phyloP scores from a whole-genome alignment of 2,113 vertebrate genomes.

The Dasyprocta punctata region DNA sequence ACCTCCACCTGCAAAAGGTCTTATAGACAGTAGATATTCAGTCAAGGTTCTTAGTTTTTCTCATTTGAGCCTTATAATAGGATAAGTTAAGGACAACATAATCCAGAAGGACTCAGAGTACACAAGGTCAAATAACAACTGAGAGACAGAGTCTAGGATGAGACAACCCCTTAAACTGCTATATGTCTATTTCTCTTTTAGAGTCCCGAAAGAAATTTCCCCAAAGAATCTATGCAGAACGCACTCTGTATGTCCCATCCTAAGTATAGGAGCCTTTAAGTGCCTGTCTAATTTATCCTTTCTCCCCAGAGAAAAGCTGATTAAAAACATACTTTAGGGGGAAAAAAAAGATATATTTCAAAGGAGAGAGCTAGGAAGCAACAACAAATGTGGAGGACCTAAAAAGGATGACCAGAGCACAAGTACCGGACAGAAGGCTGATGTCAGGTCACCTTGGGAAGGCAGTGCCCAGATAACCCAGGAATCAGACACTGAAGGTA shows the following conservation, averaged over 20 bases:
- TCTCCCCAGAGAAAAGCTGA: constrained; percentile 39
- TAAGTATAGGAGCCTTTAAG: not conserved
- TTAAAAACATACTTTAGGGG: constrained; percentile 37
- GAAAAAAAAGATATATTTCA: not conserved
- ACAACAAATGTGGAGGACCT: not conserved
- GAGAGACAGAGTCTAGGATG: not conserved
- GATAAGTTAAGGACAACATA: constrained; percentile 21
- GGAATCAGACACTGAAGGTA: constrained; percentile 16
- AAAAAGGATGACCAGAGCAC: not conserved
- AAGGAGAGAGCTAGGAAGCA: constrained; percentile 8
- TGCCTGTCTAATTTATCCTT: constrained; percentile 18
- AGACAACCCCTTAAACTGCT: not conserved
- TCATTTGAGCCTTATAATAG: not conserved
- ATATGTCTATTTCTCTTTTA: not conserved
- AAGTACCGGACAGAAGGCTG: not conserved
- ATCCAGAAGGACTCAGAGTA: not conserved
- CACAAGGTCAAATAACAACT: constrained; percentile 45
- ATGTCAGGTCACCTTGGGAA: not conserved
- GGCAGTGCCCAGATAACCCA: not conserved
- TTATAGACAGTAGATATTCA: not conserved
- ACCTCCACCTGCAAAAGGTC: constrained; percentile 13
- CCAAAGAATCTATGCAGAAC: constrained; percentile 7
- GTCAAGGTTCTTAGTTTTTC: not conserved
- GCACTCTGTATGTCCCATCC: not conserved
- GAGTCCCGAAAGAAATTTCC: not conserved